Evolutionary conservation across 2,113 vertebrate species (phyloP), one percentile per base, ranked within the genome.

Genomic region (Thomomys bottae): DNA sequence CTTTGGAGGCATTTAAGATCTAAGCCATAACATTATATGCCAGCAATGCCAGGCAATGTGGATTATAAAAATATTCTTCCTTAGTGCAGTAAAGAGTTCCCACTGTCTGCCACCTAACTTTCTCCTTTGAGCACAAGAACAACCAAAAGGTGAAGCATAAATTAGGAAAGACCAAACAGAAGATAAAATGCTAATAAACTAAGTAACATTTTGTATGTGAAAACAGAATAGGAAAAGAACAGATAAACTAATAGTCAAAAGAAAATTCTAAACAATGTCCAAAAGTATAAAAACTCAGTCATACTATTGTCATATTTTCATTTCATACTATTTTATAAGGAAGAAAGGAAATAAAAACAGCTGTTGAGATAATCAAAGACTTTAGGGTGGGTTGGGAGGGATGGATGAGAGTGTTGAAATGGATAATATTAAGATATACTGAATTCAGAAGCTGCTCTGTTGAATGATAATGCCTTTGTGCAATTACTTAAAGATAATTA

Each of bases 121-220:
- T 34, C 57, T 79, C 20, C n/a, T 40, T 38, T 38, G 3, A 45
- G 42, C 3, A 61, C n/a, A 79, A 42, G 9, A 30, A 45, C 4
- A 84, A 82, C 26, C 61, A 57, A 72, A 75, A 20, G 30, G 4
- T 40, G 45, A 66, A 12, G 64, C 38, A 3, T 40, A 75, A 83
- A 89, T 34, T 80, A 78, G 61, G 83, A 36, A 71, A 76, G 54
- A 36, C 40, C 5, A 66, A 87, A 79, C 26, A 54, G 38, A 91
- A 84, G 23, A 77, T 76, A 80, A 92, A 92, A 87, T 85, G 36
- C n/a, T 84, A 92, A 34, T 77, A 40, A 73, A 3, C 80, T 64
- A 67, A 82, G n/a, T 87, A 82, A 61, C 4, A 72, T 3, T 70
- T 80, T 84, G 45, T 45, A 80, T 57, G 57, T 59, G 85, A 92